phyloP scores from a whole-genome alignment of 2,888 invertebrate species.

The Pecten maximus region DNA sequence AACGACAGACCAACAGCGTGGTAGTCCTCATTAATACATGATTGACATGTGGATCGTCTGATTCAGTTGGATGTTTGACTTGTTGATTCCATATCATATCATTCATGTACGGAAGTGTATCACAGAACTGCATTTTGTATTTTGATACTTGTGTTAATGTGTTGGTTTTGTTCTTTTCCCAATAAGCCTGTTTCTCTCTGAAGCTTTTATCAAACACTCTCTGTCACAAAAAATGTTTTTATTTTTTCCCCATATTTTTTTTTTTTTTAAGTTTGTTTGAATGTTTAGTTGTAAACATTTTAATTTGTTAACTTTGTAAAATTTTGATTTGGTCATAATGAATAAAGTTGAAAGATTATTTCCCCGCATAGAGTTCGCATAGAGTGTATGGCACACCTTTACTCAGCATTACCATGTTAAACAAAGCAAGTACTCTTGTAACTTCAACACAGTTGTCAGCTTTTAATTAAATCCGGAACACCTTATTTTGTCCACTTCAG shows the following conservation, averaged over 20 bases:
- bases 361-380: neutral
- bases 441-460: no score
- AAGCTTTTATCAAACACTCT: neutral
- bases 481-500: no score
- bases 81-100: neutral
- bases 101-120: neutral
- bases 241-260: neutral
- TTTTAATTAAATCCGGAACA: no score
- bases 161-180: neutral
- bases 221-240: neutral
- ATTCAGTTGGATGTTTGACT: constrained; percentile 8
- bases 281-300: neutral
- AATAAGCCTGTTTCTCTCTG: neutral
- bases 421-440: no score
- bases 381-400: neutral
- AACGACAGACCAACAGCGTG: neutral
- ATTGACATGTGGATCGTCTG: constrained; percentile 1
- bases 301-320: neutral
- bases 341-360: neutral
- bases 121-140: neutral
- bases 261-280: neutral
- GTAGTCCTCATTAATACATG: neutral
- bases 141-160: neutral
- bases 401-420: neutral
- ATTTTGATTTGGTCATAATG: neutral